These are phyloP conservation scores for Helogale parvula DNA, from an alignment of 2,113 vertebrate genomes.

Conservation along the genomic window DNA sequence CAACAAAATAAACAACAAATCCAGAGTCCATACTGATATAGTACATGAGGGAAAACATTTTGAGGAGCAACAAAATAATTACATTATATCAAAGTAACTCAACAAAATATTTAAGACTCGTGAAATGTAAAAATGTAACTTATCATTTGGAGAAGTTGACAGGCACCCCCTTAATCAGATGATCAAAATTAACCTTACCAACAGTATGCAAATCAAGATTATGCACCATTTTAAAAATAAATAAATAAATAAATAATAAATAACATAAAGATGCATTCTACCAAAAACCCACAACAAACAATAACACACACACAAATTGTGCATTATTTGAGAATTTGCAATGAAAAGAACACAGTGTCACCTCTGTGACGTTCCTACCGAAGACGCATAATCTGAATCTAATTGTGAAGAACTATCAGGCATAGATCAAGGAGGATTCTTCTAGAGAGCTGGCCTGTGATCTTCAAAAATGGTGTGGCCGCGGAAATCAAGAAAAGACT, in stretches of 20 bases:
- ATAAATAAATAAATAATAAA: background rate
- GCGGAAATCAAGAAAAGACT: background rate
- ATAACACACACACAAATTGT: background rate
- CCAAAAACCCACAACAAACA: background rate
- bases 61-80: background rate
- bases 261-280: background rate
- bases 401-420: background rate
- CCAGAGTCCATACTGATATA: background rate
- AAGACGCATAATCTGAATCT: background rate
- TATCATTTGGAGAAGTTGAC: background rate
- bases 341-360: background rate
- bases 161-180: background rate
- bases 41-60: background rate
- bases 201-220: background rate
- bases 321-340: background rate
- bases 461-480: background rate
- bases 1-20: constrained; percentile 22
- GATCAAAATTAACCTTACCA: background rate
- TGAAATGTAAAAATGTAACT: background rate
- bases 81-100: background rate
- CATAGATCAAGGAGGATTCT: background rate
- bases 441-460: background rate
- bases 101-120: background rate
- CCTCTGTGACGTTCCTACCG: background rate
- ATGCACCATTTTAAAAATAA: background rate